phyloP scores from a whole-genome alignment of 2,888 invertebrate species.

The Molorchus minor region DNA sequence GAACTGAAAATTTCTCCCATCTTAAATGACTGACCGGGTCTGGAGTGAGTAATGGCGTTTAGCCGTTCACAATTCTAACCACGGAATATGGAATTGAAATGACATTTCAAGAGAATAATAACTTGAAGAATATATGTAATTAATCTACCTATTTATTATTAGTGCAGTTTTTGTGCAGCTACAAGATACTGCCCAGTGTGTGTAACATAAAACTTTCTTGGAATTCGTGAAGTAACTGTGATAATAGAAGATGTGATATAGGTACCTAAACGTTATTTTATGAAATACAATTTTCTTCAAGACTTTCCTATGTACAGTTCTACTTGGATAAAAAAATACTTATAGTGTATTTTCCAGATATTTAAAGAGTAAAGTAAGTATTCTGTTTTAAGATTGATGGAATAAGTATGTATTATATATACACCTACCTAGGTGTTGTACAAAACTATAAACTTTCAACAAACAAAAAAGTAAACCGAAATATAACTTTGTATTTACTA shows the following conservation, averaged over 20 bases:
- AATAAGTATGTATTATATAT: constrained; percentile 1
- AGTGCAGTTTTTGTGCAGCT: constrained; percentile 20
- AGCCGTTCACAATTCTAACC: constrained; percentile 50
- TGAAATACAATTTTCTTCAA: constrained; percentile 22
- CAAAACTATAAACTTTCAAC: too few species aligned
- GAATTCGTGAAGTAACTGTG: constrained; percentile 44
- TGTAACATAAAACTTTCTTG: constrained; percentile 18
- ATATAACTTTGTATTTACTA: too few species aligned
- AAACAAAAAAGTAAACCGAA: too few species aligned
- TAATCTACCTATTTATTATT: constrained; percentile 18
- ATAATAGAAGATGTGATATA: constrained; percentile 55
- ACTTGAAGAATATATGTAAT: constrained; percentile 27
- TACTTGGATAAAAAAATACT: constrained; percentile 22
- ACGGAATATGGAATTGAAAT: constrained; percentile 50
- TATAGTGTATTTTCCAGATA: constrained; percentile 15
- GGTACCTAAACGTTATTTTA: constrained; percentile 26
- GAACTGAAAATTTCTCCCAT: constrained; percentile 29
- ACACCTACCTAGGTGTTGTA: constrained; percentile 12
- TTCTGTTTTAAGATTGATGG: neutral
- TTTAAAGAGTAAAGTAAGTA: constrained; percentile 8
- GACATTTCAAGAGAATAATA: constrained; percentile 44
- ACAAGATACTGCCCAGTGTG: constrained; percentile 25
- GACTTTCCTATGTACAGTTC: constrained; percentile 21
- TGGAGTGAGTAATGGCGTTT: constrained; percentile 50
- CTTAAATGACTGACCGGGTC: constrained; percentile 48